Conservation (phyloP, 1,140 invertebrate species). For the Diachasmimorpha longicaudata region DNA sequence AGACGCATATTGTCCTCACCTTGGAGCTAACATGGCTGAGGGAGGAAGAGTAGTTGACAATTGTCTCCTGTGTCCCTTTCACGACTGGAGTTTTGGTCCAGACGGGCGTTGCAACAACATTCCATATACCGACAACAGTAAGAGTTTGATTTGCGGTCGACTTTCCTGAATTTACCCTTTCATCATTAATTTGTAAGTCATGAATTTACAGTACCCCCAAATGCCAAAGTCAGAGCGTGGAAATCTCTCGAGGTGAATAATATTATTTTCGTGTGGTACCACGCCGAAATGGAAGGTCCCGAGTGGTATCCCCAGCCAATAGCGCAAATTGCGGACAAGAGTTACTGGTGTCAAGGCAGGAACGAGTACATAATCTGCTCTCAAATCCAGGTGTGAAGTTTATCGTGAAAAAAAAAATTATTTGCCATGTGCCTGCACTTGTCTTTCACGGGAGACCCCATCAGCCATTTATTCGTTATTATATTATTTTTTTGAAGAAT, state of each 20-base stretch:
- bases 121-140: conserved; percentile 69
- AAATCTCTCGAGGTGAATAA: conserved; percentile 72
- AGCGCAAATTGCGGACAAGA: conserved; percentile 63
- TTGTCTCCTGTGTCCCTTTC: conserved; percentile 88
- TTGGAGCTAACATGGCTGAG: conserved; percentile 83
- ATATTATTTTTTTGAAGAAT: no score
- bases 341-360: conserved; percentile 74
- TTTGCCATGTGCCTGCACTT: no score
- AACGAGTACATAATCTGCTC: conserved; percentile 79
- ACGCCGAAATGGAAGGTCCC: conserved; percentile 75
- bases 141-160: background rate
- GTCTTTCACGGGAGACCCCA: no score
- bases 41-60: conserved; percentile 77
- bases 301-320: conserved; percentile 72
- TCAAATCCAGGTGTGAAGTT: conserved; percentile 69
- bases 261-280: conserved; percentile 84
- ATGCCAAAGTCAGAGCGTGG: conserved; percentile 72
- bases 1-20: conserved; percentile 88
- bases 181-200: background rate
- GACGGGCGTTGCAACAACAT: conserved; percentile 76
- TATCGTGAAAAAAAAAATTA: no score
- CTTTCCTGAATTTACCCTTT: no score
- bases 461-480: no score
- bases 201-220: conserved; percentile 65
- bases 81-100: conserved; percentile 81